Conservation (phyloP, 1,140 invertebrate genomes). For the Orchesella cincta region DNA sequence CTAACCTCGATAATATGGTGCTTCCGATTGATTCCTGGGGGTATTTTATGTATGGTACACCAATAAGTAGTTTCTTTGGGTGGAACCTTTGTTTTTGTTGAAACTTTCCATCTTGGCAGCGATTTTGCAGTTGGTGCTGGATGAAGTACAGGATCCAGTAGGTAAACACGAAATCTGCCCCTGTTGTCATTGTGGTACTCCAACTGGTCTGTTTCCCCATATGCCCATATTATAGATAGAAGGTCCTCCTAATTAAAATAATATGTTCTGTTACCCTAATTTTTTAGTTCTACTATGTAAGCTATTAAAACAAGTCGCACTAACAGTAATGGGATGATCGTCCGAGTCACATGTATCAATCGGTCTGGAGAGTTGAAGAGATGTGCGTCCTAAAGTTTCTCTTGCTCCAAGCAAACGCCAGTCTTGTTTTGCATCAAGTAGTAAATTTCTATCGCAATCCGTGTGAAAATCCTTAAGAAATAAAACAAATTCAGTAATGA, state of each 20-base stretch:
- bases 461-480: slow-evolving; percentile 11
- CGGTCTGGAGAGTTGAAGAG: slow-evolving; percentile 11
- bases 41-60: neutral
- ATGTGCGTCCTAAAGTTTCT: neutral
- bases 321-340: slow-evolving; percentile 16
- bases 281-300: neutral
- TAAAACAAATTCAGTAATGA: neutral
- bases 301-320: neutral
- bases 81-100: neutral
- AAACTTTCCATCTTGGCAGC: neutral
- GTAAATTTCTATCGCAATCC: neutral
- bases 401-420: neutral
- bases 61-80: neutral
- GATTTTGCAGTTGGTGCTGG: neutral
- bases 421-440: neutral
- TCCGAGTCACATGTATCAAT: slow-evolving; percentile 9
- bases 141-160: neutral
- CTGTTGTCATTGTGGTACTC: neutral
- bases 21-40: neutral
- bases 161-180: neutral
- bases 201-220: neutral
- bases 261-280: neutral
- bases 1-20: neutral
- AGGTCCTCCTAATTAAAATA: slow-evolving; percentile 3
- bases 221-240: neutral